Base-by-base conservation (phyloP, 2,113 vertebrate genomes). In the Gavialis gangeticus region DNA sequence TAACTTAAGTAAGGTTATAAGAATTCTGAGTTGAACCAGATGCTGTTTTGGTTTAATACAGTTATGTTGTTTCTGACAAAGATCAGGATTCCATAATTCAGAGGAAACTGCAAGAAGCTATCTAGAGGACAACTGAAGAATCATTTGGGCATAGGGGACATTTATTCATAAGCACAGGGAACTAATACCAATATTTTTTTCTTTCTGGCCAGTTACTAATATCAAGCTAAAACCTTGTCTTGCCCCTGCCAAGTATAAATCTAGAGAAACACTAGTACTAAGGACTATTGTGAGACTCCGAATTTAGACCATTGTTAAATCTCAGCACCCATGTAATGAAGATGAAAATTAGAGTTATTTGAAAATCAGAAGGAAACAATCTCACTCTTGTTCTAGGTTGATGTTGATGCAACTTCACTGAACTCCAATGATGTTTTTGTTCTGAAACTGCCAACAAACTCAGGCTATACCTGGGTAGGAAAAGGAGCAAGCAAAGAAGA, bases 361-460 rank as follows among this genome's bases (percentile, higher is more conserved):
- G 86, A 92, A 96, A 85, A 78, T 59, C 4, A 11, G 9, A 89
- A 67, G 22, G 77, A 89, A 92, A 12, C 30, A 9, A 27, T 75
- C 67, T 93, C 1, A 87, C 79, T 91, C 87, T 84, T 59, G 2
- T 73, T 92, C 54, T 92, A 99, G 99, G 98, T 99, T 67, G 98
- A 99, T 56, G 97, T 96, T 22, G 96, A 97, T 0, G 97, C 99
- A 21, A 16, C 60, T n/a, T 98, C 97, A 28, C 78, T 99, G 83
- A 99, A 99, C 97, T 99, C 99, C 34, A 99, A 99, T 22, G 99
- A 99, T 59, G 98, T 97, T 84, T 99, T 99, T 97, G 97, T 99
- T 88, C 96, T 99, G 96, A 99, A 98, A 97, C 94, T 98, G 92
- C 96, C 95, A 60, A 89, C 95, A 71, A 98, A 98, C 14, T 75